Evolutionary conservation across 1,140 invertebrate species (phyloP), one percentile per base, ranked within the genome.

Genomic region (Potamilus streckersoni): DNA sequence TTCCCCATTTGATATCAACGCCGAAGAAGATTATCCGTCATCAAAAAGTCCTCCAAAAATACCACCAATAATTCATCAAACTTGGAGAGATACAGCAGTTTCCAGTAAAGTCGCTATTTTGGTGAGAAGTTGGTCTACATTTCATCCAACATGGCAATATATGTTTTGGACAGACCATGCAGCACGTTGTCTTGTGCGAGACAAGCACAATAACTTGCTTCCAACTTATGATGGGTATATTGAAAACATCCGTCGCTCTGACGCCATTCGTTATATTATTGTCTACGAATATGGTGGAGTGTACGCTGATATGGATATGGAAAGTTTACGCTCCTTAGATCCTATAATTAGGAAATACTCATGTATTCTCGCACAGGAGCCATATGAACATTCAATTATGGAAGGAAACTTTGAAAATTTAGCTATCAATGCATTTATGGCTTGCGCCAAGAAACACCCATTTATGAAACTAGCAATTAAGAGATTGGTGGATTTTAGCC

Each of bases 91-190:
- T 13, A 73, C 66, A 12, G 49, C 78, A 16, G 65, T 88, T 31
- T 85, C 86, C 17, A 61, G 66, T 15, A 74, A 68, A 49, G 83
- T 83, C 79, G 69, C 66, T 14, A 56, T 58, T 23, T 86, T 81
- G 79, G 71, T 83, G 31, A 83, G 77, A 65, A 77, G 84, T 8
- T 88, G 86, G 86, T 59, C 63, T 19, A 66, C 64, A 23, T 69
- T 79, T 27, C 80, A 87, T 64, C 83, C 84, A n/a, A 80, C 76
- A n/a, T 88, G 86, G 86, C 79, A 79, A 49, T 84, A 87, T 70
- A 86, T 82, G 83, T 80, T 88, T 23, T 88, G 86, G 86, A 88
- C 85, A 19, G 82, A 85, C 61, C 79, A 81, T 5, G 80, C 78
- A 73, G 82, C 82, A 14, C 61, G 82, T 27, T 20, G 79, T 57